These are phyloP conservation scores for Capromys pilorides DNA, from an alignment of 2,797 vertebrate species.

Conservation along the genomic window DNA sequence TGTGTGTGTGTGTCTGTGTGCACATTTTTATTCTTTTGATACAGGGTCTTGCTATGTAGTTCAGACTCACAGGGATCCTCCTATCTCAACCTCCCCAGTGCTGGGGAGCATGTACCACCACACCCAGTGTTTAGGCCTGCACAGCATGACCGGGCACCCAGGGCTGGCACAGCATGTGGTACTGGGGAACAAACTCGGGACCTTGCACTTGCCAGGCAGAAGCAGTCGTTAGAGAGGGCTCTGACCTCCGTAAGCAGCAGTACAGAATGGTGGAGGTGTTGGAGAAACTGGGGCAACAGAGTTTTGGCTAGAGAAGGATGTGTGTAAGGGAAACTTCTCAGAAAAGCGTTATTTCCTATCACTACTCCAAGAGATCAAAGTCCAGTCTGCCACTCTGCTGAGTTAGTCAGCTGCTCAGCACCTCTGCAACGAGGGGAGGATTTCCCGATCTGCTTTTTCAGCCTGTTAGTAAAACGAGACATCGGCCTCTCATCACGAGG, in stretches of 20 bases:
- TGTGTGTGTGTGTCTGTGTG: no score
- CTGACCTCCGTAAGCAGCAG: background rate
- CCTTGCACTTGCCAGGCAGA: background rate
- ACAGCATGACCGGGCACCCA: no score
- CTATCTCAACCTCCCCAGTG: no score
- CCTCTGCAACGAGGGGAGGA: background rate
- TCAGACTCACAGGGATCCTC: no score
- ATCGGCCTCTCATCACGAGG: background rate
- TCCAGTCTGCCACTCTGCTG: conserved; percentile 11
- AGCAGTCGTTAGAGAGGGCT: background rate
- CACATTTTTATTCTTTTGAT: no score
- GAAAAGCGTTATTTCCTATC: conserved; percentile 44
- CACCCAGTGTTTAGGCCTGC: no score
- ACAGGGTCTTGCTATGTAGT: no score
- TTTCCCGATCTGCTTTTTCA: conserved; percentile 56
- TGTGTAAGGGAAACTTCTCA: conserved; percentile 37
- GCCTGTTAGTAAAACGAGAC: background rate
- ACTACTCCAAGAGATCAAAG: conserved; percentile 13
- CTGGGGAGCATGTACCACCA: no score
- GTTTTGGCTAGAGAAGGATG: background rate
- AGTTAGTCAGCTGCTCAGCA: conserved; percentile 67
- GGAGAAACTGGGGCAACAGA: background rate
- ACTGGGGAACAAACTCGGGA: no score
- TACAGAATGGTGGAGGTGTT: background rate
- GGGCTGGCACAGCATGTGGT: no score